Base-by-base conservation (phyloP, 2,888 invertebrate species). In the Macaria notata region DNA sequence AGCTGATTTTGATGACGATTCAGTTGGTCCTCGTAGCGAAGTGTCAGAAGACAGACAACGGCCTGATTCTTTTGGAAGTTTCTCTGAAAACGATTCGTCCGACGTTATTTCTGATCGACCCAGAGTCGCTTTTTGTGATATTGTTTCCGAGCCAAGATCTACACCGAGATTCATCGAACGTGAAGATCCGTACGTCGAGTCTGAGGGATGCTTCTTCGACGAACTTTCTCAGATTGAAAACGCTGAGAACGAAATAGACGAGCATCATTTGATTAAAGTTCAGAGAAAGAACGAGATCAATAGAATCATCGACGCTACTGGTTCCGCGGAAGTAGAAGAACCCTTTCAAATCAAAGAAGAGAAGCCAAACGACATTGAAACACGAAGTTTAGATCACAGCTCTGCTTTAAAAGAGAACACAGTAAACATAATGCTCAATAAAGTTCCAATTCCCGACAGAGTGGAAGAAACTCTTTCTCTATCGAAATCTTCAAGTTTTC, bases 211-310 rank as follows among this genome's bases (percentile, higher is more conserved):
- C 67, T 90, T 78, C 56, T 90, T 77, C 55, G 84, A 85, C 44
- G 86, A 86, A 67, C 75, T 84, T 56, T 80, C 84, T 2, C 73
- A 77, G 62, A 78, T 77, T n/a, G 85, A 88, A 63, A 87, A 87
- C 63, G 75, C 81, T 19, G 89, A 91, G 69, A 90, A 91, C 45
- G 88, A 91, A 76, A 78, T 85, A 61, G 88, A 91, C 51, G 85
- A 88, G 56, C 79, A 82, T 54, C 84, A 89, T 66, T 75, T 84
- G 7, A 71, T 85, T 31, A 92, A 92, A 79, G 86, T 92, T 42
- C 88, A 88, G 65, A 81, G 83, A 60, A 92, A 90, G 63, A 92
- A 92, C 53, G 92, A 92, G 77, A 87, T 92, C 42, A 92, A 92
- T 62, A 88, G 77, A 71, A 81, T 68, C 55, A 87, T 82, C 56